Conservation (phyloP, 2,888 invertebrate species). For the Tetranychus truncatus region DNA sequence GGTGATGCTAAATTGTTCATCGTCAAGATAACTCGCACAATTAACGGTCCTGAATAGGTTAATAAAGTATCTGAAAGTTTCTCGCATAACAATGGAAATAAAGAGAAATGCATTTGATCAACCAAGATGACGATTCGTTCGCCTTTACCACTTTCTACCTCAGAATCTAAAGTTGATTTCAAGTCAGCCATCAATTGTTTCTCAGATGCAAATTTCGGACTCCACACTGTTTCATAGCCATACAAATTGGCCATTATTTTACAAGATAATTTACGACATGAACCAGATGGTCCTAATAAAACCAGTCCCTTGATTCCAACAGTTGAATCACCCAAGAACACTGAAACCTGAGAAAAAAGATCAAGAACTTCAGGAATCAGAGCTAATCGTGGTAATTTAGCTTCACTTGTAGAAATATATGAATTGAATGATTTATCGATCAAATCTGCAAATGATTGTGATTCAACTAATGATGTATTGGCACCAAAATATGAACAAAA, state of each 20-base stretch:
- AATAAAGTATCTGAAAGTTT: conserved; percentile 12
- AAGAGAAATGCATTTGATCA: conserved; percentile 19
- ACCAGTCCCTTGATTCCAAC: conserved; percentile 8
- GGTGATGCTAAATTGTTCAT: neutral
- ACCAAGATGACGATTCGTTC: conserved; percentile 19
- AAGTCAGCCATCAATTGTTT: conserved; percentile 18
- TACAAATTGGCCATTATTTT: conserved; percentile 14
- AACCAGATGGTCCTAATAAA: conserved; percentile 16
- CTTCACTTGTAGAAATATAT: neutral
- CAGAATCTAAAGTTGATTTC: neutral
- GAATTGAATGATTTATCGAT: neutral
- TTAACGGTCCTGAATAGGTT: neutral
- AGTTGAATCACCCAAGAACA: conserved; percentile 11
- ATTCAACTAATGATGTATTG: neutral
- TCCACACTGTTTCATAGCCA: conserved; percentile 20
- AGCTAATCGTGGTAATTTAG: neutral
- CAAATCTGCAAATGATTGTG: neutral
- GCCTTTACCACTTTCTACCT: neutral
- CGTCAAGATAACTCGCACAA: conserved; percentile 12
- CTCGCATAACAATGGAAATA: conserved; percentile 17
- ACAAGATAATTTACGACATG: conserved; percentile 15
- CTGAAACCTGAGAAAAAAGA: conserved; percentile 8
- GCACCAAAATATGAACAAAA: neutral
- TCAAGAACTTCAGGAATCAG: conserved; percentile 13
- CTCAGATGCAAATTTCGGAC: conserved; percentile 15